A percentile compares a stretch with the other conserved stretches of the same genome.
Conservation (phyloP, 2,113 vertebrate genomes). For the Haemorhous mexicanus region DNA sequence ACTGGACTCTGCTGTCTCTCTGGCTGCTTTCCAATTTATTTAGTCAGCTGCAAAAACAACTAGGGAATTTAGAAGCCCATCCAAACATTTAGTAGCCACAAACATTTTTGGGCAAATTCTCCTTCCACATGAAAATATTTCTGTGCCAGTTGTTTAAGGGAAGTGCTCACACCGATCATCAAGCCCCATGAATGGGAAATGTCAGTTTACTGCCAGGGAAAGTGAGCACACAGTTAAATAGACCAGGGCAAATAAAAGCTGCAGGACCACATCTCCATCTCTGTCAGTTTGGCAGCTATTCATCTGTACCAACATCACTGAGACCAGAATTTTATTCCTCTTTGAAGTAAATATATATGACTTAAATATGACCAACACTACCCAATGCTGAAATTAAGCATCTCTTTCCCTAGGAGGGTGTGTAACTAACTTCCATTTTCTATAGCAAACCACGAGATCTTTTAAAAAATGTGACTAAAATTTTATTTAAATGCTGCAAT, state of each 20-base stretch:
- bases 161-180: rapidly evolving
- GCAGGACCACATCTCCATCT: neutral
- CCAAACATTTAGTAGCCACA: neutral
- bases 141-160: neutral
- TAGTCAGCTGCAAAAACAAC: constrained; percentile 16
- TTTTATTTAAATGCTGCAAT: constrained; percentile 62
- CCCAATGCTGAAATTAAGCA: neutral
- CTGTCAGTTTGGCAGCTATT: neutral
- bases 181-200: neutral
- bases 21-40: constrained; percentile 56
- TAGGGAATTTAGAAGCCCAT: constrained; percentile 26
- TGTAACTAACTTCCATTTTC: constrained; percentile 35
- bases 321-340: neutral
- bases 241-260: neutral
- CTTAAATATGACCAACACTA: neutral
- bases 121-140: neutral
- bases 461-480: constrained; percentile 23
- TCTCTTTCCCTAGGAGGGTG: neutral
- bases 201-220: neutral
- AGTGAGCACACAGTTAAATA: neutral
- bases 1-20: constrained; percentile 46
- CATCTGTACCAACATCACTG: neutral
- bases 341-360: neutral
- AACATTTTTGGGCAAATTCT: neutral
- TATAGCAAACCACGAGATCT: constrained; percentile 14